These are phyloP conservation scores for Hemicentrotus pulcherrimus DNA, from an alignment of 35 echinoderm and acorn worm genomes.

Conservation along the genomic window DNA sequence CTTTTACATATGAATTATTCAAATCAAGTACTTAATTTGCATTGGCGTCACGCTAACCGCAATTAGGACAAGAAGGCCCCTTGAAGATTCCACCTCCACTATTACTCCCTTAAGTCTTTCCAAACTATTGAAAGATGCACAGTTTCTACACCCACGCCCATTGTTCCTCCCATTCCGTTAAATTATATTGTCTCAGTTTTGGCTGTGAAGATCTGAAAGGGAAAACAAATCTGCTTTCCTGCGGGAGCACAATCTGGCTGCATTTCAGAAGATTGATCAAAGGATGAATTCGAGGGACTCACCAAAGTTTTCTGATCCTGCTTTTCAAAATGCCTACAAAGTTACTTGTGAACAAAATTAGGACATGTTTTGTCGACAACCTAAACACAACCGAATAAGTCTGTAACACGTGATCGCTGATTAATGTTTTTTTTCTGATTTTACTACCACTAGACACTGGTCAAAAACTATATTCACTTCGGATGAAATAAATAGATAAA, in stretches of 20 bases:
- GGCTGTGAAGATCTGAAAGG: not conserved
- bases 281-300: not conserved
- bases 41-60: not conserved
- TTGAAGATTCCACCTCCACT: not conserved
- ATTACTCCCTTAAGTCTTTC: not conserved
- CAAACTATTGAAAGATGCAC: not conserved
- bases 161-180: not conserved
- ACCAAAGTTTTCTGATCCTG: not conserved
- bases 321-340: not conserved
- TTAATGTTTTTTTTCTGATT: not conserved
- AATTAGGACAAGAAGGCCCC: not conserved
- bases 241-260: not conserved
- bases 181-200: constrained; percentile 10
- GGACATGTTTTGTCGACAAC: not conserved
- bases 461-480: too few relatives aligned
- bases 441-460: too few relatives aligned
- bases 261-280: not conserved
- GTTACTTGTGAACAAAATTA: not conserved
- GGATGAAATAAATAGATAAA: too few relatives aligned
- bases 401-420: not conserved
- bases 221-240: not conserved
- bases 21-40: not conserved
- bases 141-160: not conserved
- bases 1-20: too few relatives aligned
- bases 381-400: not conserved